Evolutionary conservation across 1,140 invertebrate genomes (phyloP).

Genomic region (Procambarus virginalis): DNA sequence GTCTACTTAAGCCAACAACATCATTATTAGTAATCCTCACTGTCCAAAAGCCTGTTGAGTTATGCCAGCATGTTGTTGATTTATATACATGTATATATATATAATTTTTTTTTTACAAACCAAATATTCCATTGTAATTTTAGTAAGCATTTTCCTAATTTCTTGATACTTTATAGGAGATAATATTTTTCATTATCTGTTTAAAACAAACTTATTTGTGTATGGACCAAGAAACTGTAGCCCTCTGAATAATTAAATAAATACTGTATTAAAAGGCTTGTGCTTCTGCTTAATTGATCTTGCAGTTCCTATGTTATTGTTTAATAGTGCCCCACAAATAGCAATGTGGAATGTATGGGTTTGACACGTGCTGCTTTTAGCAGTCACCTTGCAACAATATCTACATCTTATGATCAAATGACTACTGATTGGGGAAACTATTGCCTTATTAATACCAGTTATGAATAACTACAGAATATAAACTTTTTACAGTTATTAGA

Average conservation of each 20-base stretch:
- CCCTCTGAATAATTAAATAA: slow-evolving; percentile 53
- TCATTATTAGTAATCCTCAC: slow-evolving; percentile 62
- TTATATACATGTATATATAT: not conserved
- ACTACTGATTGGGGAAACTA: no score
- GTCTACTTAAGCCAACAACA: slow-evolving; percentile 63
- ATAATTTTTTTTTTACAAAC: slow-evolving; percentile 44
- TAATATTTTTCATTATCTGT: slow-evolving; percentile 57
- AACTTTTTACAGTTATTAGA: no score
- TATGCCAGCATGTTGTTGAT: slow-evolving; percentile 60
- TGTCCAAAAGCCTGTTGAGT: slow-evolving; percentile 65
- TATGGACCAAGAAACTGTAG: slow-evolving; percentile 66
- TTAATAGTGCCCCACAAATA: no score
- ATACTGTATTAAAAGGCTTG: not conserved
- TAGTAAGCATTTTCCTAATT: slow-evolving; percentile 54
- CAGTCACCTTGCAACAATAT: no score
- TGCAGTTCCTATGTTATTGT: no score
- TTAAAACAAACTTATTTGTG: slow-evolving; percentile 45
- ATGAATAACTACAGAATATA: no score
- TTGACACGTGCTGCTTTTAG: no score
- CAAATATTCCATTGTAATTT: slow-evolving; percentile 65
- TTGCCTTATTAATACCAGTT: no score
- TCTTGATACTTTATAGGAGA: slow-evolving; percentile 51
- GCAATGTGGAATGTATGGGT: no score
- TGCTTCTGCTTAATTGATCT: not conserved
- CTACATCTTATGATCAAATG: no score